Evolutionary conservation across 2,888 invertebrate species (phyloP), one percentile per base, ranked within the genome.

Genomic region (Orchesellides sinensis): DNA sequence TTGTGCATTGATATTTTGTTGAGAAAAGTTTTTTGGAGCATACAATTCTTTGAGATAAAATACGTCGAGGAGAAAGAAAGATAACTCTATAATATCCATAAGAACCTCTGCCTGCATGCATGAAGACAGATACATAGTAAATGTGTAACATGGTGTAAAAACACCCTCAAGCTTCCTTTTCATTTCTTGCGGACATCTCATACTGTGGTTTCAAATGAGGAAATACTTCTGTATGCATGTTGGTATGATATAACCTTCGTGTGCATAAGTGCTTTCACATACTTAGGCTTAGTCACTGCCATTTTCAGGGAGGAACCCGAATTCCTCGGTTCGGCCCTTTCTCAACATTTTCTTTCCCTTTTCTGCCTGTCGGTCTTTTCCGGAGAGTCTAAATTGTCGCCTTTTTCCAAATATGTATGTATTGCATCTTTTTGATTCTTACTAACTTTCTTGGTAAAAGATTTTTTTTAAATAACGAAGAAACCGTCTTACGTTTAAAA

Each of bases 291-390:
- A 59, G 47, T n/a, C 70, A 61, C 78, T 78, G 78, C 78, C 70
- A 70, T 70, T 78, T 78, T 78, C 72, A 79, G 79, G 79, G 79
- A 79, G 79, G 79, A 79, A 79, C 79, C 79, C 79, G 78, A 72
- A 72, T 59, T 79, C 79, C 61, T 72, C 56, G 52, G 74, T 77
- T 83, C 83, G 68, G 66, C 69, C 75, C 70, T 77, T 72, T 70
- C 75, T 83, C 75, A 74, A 66, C 75, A 69, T 75, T 72, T 75
- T 73, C 77, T 72, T 83, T 72, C 77, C 56, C 72, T 59, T 65
- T 61, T 73, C 59, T 56, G 40, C 27, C 59, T 63, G 45, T 83
- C 83, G 83, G 83, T 40, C 52, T 74, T 72, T 78, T 73, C 74
- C 83, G 83, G 83, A 63, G 29, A 56, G 56, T 69, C 73, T 74